phyloP scores from a whole-genome alignment of 2,113 vertebrate genomes.

The Suncus etruscus region DNA sequence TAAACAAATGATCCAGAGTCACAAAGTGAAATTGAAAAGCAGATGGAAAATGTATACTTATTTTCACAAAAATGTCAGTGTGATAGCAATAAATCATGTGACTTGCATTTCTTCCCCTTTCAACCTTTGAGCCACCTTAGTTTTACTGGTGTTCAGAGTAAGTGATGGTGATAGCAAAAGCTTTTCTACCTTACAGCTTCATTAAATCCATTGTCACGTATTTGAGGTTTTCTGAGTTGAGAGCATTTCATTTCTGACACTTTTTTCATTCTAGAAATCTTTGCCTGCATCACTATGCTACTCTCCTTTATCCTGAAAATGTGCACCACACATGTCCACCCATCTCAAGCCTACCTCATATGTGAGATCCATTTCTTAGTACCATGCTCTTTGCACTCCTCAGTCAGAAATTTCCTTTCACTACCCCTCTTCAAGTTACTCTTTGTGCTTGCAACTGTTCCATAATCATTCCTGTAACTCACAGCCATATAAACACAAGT shows the following conservation, averaged over 20 bases:
- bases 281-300: neutral
- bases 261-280: neutral
- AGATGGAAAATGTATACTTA: constrained; percentile 65
- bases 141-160: neutral
- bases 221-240: neutral
- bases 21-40: constrained; percentile 43
- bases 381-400: neutral
- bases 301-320: neutral
- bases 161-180: neutral
- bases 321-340: rapidly evolving
- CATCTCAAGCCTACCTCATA: neutral
- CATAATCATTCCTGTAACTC: neutral
- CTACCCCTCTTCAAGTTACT: rapidly evolving
- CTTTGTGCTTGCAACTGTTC: neutral
- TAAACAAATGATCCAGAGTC: constrained; percentile 60
- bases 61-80: constrained; percentile 37
- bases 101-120: constrained; percentile 34
- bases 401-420: neutral
- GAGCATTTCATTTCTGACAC: neutral
- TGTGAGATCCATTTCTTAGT: neutral
- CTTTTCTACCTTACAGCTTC: neutral
- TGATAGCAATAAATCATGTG: neutral
- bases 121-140: constrained; percentile 15
- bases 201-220: neutral
- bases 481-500: neutral